These are phyloP conservation scores for Cettia cetti DNA, from an alignment of 2,113 vertebrate genomes.

Conservation along the genomic window DNA sequence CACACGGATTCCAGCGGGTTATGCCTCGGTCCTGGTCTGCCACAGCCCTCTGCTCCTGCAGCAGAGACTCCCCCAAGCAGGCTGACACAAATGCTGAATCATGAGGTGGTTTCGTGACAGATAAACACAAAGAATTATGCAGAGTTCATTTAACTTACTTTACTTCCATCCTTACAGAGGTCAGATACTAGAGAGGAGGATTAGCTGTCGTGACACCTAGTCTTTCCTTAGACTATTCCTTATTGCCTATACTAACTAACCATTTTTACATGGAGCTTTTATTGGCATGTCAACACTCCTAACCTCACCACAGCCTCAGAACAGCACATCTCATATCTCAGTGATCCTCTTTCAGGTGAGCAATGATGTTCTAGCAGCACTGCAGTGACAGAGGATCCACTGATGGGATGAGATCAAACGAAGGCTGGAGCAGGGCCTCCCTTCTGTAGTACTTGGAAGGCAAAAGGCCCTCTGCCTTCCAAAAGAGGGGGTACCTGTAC, in stretches of 20 bases:
- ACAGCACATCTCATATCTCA: background rate
- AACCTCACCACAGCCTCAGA: background rate
- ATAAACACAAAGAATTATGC: constrained; percentile 8
- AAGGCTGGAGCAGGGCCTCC: background rate
- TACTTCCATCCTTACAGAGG: background rate
- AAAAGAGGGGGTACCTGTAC: background rate
- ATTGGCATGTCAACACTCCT: background rate
- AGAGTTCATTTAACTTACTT: constrained; percentile 43
- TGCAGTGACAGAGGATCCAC: background rate
- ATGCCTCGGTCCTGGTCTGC: background rate
- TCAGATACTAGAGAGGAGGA: constrained; percentile 38
- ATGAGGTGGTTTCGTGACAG: constrained; percentile 16
- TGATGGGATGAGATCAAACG: fast-evolving
- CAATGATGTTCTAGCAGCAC: background rate
- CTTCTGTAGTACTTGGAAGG: background rate
- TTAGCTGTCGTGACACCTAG: background rate
- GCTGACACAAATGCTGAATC: background rate
- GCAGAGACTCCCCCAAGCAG: background rate
- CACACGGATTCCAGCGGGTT: background rate
- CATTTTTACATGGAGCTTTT: constrained; percentile 10
- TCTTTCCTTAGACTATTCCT: constrained; percentile 17
- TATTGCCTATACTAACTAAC: background rate
- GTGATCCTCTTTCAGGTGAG: background rate
- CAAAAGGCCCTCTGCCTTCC: background rate
- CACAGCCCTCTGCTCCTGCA: background rate